Conservation (phyloP, 2,113 vertebrate species). For the Podarcis muralis region DNA sequence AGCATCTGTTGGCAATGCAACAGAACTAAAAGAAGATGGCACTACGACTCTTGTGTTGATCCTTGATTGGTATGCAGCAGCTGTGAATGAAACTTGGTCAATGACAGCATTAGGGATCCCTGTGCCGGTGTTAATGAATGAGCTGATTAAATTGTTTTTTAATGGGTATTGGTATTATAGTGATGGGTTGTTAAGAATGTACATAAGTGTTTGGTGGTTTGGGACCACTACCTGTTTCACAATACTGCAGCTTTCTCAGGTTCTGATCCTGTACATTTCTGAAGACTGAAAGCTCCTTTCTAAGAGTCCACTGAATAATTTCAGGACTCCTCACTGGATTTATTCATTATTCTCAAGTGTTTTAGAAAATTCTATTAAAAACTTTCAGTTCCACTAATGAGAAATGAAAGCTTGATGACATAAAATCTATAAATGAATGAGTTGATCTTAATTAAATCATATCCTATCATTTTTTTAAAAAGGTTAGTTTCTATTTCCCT, state of each 20-base stretch:
- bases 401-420: conserved; percentile 20
- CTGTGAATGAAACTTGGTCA: neutral
- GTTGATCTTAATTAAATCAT: conserved; percentile 20
- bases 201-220: neutral
- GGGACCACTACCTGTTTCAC: neutral
- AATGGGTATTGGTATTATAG: neutral
- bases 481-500: neutral
- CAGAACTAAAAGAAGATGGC: neutral
- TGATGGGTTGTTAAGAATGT: neutral
- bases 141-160: neutral
- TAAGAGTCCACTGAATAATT: neutral
- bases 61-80: neutral
- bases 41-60: neutral
- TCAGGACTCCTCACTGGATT: neutral
- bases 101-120: neutral
- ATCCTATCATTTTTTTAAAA: neutral
- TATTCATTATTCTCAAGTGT: conserved; percentile 26
- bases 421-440: conserved; percentile 22
- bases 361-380: conserved; percentile 27
- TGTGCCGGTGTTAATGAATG: neutral
- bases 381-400: conserved; percentile 15
- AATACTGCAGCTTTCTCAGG: neutral
- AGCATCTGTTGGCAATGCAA: neutral
- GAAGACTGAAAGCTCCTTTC: neutral
- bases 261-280: neutral